These are phyloP conservation scores for Esox lucius DNA, from an alignment of 2,797 vertebrate genomes.

Conservation along the genomic window DNA sequence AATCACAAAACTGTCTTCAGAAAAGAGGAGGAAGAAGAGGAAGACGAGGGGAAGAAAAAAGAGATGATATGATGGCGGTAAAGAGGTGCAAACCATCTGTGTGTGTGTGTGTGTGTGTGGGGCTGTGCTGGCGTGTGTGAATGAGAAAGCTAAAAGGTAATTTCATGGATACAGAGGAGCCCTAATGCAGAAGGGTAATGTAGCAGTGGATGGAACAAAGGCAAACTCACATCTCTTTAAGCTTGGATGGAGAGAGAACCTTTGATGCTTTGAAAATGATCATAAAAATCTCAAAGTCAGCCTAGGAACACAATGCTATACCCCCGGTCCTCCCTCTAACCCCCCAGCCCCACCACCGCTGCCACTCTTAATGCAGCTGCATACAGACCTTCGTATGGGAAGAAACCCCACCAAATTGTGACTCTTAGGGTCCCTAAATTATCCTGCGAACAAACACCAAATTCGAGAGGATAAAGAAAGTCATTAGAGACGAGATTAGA, in stretches of 20 bases:
- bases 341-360: background rate
- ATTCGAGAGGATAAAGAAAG: slow-evolving; percentile 65
- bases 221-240: slow-evolving; percentile 89
- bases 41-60: slow-evolving; percentile 21
- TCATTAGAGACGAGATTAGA: slow-evolving; percentile 75
- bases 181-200: slow-evolving; percentile 87
- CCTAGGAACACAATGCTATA: slow-evolving; percentile 75
- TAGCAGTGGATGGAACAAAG: slow-evolving; percentile 85
- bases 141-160: slow-evolving; percentile 88
- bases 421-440: slow-evolving; percentile 66
- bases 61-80: slow-evolving; percentile 59
- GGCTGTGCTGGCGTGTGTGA: slow-evolving; percentile 65
- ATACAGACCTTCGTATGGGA: slow-evolving; percentile 73
- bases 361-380: slow-evolving; percentile 79
- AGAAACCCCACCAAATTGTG: slow-evolving; percentile 56
- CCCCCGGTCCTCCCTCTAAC: slow-evolving; percentile 40
- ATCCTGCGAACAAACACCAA: slow-evolving; percentile 75
- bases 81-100: background rate
- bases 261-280: slow-evolving; percentile 90
- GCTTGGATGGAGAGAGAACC: slow-evolving; percentile 84
- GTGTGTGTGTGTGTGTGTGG: background rate
- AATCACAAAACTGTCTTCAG: slow-evolving; percentile 75
- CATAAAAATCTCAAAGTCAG: slow-evolving; percentile 85
- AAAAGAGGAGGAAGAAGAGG: slow-evolving; percentile 28
- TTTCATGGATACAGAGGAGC: slow-evolving; percentile 87